A percentile compares a stretch with the other conserved stretches of the same genome.
These are phyloP conservation scores for Circaetus cinerascens DNA, from an alignment of 2,113 vertebrate genomes.

Conservation along the genomic window DNA sequence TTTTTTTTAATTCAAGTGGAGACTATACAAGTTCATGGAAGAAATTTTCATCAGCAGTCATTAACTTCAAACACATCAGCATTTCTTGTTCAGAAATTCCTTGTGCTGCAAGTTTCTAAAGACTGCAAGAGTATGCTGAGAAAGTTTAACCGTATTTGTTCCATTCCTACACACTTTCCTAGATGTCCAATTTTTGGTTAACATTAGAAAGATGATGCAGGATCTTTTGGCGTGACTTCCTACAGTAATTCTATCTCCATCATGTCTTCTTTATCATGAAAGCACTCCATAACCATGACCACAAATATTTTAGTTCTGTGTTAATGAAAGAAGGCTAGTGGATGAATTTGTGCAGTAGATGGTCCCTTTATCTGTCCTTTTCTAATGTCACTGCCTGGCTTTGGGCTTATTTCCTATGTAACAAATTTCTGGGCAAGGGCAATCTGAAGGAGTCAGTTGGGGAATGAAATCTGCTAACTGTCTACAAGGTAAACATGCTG, in stretches of 20 bases:
- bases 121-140: neutral
- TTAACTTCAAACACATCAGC: neutral
- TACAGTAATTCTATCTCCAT: neutral
- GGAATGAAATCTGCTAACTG: neutral
- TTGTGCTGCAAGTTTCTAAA: neutral
- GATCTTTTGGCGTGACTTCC: neutral
- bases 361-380: neutral
- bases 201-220: neutral
- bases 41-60: neutral
- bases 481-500: neutral
- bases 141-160: neutral
- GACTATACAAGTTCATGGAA: neutral
- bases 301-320: neutral
- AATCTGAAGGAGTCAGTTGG: neutral
- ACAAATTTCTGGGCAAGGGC: neutral
- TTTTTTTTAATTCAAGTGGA: neutral
- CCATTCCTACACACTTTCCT: neutral
- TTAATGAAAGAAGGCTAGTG: neutral
- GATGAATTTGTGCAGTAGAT: neutral
- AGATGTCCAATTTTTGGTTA: accelerated
- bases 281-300: neutral
- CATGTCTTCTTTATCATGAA: neutral
- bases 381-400: neutral
- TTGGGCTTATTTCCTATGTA: neutral
- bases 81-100: neutral